Conservation (phyloP, 2,797 vertebrate genomes). For the Sparidentex hasta region DNA sequence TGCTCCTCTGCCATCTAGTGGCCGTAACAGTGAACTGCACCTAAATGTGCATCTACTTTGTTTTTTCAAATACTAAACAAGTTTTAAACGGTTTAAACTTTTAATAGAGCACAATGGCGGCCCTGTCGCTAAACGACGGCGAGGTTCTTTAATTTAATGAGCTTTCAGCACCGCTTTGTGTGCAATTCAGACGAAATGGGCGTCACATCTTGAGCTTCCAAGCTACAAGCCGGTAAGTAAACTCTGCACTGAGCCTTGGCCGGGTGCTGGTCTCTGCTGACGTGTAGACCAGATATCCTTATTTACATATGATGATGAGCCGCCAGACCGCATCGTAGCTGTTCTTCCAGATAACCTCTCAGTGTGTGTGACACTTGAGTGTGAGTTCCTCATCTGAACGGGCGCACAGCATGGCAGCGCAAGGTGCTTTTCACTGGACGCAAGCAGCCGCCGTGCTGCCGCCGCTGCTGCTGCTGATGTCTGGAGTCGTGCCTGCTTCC, state of each 20-base stretch:
- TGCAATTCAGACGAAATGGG: not conserved
- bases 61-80: too few relatives aligned
- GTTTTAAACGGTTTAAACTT: not conserved
- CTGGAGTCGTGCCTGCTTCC: constrained; percentile 2
- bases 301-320: constrained; percentile 15
- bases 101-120: not conserved
- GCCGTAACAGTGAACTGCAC: accelerated
- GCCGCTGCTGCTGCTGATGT: constrained; percentile 35
- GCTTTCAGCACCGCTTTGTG: not conserved
- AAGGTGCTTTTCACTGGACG: constrained; percentile 25
- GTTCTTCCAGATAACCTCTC: constrained; percentile 1
- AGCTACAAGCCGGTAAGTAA: not conserved
- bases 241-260: not conserved
- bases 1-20: constrained; percentile 35
- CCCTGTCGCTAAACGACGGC: accelerated
- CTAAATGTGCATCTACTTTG: accelerated
- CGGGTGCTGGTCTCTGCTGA: not conserved
- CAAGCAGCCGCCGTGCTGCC: constrained; percentile 28
- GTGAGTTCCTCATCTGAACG: constrained; percentile 7
- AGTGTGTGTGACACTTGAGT: not conserved
- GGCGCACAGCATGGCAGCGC: constrained; percentile 45
- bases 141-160: not conserved
- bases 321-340: constrained; percentile 18
- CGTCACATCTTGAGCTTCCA: not conserved
- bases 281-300: constrained; percentile 16